A percentile compares a stretch with the other conserved stretches of the same genome.
Evolutionary conservation across 2,797 vertebrate genomes (phyloP).

Genomic region (Masticophis lateralis): DNA sequence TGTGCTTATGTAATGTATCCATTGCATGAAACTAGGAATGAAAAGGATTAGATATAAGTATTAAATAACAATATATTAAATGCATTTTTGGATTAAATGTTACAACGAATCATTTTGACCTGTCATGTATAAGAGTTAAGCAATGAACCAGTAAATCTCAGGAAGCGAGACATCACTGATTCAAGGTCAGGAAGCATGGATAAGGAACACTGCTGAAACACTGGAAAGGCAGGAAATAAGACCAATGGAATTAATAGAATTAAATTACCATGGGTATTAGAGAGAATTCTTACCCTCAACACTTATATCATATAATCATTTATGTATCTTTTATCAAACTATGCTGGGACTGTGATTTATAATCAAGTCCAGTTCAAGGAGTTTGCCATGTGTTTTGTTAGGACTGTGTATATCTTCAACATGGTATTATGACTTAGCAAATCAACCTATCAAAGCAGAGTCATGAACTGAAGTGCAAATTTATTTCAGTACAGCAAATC

Average conservation of each 20-base stretch:
- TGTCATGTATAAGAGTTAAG: background rate
- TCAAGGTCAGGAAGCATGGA: background rate
- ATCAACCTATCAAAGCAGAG: background rate
- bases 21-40: constrained; percentile 89
- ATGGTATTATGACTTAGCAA: background rate
- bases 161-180: background rate
- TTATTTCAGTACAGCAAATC: background rate
- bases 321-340: background rate
- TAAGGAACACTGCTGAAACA: background rate
- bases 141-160: background rate
- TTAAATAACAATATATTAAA: constrained; percentile 9
- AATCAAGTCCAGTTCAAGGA: background rate
- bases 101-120: background rate
- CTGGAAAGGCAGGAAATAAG: background rate
- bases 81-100: background rate
- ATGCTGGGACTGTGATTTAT: background rate
- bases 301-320: background rate
- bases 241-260: background rate
- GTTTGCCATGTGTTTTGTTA: background rate
- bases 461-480: background rate
- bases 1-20: constrained; percentile 91
- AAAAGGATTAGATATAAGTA: background rate
- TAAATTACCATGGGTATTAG: background rate
- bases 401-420: background rate
- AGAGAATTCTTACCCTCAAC: background rate